Evolutionary conservation across 2,888 invertebrate genomes (phyloP), one percentile per base, ranked within the genome.

Genomic region (Mellilla xanthometata): DNA sequence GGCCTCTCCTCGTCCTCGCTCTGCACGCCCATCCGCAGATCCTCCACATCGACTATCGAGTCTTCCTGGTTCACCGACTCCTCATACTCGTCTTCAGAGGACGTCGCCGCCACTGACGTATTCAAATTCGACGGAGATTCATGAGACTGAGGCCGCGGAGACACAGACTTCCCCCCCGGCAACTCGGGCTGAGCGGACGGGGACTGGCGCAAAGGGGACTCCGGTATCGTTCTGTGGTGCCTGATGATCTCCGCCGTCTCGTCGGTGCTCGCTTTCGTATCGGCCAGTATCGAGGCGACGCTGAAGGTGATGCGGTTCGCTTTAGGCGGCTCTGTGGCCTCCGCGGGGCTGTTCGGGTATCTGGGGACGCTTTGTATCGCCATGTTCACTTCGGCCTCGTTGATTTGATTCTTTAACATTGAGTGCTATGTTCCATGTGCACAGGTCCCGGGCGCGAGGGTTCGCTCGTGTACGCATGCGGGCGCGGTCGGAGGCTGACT

Each of bases 221-320:
- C 89, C 0, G 90, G 87, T 31, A 89, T 91, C 52, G 85, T 88
- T 40, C 90, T 77, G 49, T 90, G 89, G 38, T 91, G 91, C 30
- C 90, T 81, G 32, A 90, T 76, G 56, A 90, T 89, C 59, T 90
- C 84, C 19, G 88, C 79, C 12, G 86, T 82, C 46, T 82, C 82
- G 50, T 89, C 77, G 12, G 63, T 90, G 43, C 85, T 90, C 1
- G 92, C 92, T 74, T 95, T 93, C 13, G 97, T 94, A 67, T 97
- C 97, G 9, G 96, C 94, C 58, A 97, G 85, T 55, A 97, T 91
- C 0, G 97, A 95, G 3, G 97, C 96, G 59, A 97, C 97, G 82
- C 96, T 95, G 90, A 97, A 97, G 83, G 94, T 94, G 69, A 94
- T 93, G 63, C 94, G 90, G 54, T 93, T 93, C 52, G 92, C 90